Evolutionary conservation across 2,113 vertebrate species (phyloP), one percentile per base, ranked within the genome.

Genomic region (Cheirogaleus medius): DNA sequence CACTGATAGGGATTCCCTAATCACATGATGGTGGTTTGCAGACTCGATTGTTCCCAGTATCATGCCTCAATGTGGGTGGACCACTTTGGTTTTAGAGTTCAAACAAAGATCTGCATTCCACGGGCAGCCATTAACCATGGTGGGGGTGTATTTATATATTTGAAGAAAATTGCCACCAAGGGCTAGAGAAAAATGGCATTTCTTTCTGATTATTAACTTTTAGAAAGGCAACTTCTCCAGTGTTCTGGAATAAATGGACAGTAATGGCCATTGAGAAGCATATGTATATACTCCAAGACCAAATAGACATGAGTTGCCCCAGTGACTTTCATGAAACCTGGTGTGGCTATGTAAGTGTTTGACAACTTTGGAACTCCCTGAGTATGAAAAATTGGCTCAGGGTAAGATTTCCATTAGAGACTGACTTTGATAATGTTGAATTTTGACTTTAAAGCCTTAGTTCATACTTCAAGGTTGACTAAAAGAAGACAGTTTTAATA

Each of bases 1-100:
- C 94, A 84, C 91, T 94, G 64, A 17, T 44, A 52, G 11, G 4
- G 20, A 34, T 74, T 73, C 27, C 97, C 52, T 87, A 93, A 96
- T 97, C 96, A 80, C 68, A 91, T 77, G 97, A 95, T 93, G 73
- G 95, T 96, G 97, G 88, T 80, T 94, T 95, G 66, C 54, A 91
- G 95, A 69, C 93, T 91, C 95, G 90, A n/a, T 94, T 87, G 87
- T 80, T 94, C 96, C 89, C 82, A 87, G 80, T 27, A 12, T 49
- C 39, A 20, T 44, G 32, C 44, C 44, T 71, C 83, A 68, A 12
- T 68, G n/a, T 15, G 92, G 74, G 52, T 18, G 44, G 42, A 13
- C 20, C 71, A 3, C 29, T 96, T 83, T 47, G 69, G 81, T 32
- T 81, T 90, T 89, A 77, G 37, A 73, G 21, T 42, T 11, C 32